These are phyloP conservation scores for Spodoptera exigua DNA, from an alignment of 2,888 invertebrate genomes.

Conservation along the genomic window DNA sequence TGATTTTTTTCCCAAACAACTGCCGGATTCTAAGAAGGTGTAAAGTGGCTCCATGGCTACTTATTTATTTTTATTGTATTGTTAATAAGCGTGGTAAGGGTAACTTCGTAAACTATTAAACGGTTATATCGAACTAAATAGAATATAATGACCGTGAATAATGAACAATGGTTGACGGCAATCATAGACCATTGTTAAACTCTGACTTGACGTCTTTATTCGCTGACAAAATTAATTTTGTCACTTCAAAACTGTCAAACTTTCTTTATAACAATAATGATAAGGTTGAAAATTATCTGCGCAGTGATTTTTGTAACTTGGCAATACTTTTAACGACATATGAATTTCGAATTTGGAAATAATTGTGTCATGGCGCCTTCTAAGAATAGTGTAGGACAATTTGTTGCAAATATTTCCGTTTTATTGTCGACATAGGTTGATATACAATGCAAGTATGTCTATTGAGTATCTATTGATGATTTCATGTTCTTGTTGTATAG, in stretches of 20 bases:
- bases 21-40: slow-evolving; percentile 88
- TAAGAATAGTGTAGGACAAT: slow-evolving; percentile 77
- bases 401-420: slow-evolving; percentile 79
- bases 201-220: slow-evolving; percentile 84
- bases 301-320: not conserved
- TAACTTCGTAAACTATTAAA: slow-evolving; percentile 86
- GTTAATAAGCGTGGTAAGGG: slow-evolving; percentile 88
- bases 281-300: slow-evolving; percentile 30
- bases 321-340: slow-evolving; percentile 55
- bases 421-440: slow-evolving; percentile 46
- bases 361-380: slow-evolving; percentile 79
- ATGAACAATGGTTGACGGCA: slow-evolving; percentile 83
- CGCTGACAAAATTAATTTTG: slow-evolving; percentile 64
- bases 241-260: slow-evolving; percentile 47
- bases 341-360: slow-evolving; percentile 70
- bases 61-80: slow-evolving; percentile 89
- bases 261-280: slow-evolving; percentile 6
- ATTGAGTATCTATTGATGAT: slow-evolving; percentile 52
- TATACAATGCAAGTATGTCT: slow-evolving; percentile 50
- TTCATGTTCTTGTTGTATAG: slow-evolving; percentile 42
- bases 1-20: slow-evolving; percentile 75
- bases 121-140: slow-evolving; percentile 89
- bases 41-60: slow-evolving; percentile 88
- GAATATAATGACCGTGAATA: slow-evolving; percentile 88
- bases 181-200: slow-evolving; percentile 82